Base-by-base conservation (phyloP, 1,140 invertebrate genomes). In the Drosophila ohnishii region DNA sequence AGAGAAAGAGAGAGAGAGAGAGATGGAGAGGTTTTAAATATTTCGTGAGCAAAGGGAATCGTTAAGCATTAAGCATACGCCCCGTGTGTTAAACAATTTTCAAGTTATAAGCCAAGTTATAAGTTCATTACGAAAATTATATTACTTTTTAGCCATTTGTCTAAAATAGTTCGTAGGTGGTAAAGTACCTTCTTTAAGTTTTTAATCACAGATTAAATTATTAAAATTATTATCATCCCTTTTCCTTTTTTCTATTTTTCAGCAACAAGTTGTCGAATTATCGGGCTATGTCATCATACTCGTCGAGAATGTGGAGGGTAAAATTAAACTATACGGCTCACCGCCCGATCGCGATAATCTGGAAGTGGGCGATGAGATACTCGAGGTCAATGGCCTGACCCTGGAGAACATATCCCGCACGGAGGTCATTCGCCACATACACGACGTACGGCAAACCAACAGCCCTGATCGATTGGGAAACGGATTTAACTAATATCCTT, bases 231-330 rank as follows among this genome's bases (percentile, higher is more conserved):
- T 28, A 28, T 28, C 25, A 25, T 39, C 19, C 47, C n/a, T 51
- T 50, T 50, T 16, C 50, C 30, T 22, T 45, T 22, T 19, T n/a
- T 48, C n/a, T 39, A 28, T 25, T 48, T 69, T 74, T 39, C 83
- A 91, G 76, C 90, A 92, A 90, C 91, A 92, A 88, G 92, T 96
- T 93, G 97, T 98, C 87, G 97, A 99, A 94, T 94, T 99, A 91
- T 96, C 97, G 80, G 97, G 97, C 84, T 99, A 99, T 93, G 97
- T 98, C 91, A 98, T 99, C 91, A 97, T 98, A 91, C 93, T 99
- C 88, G 97, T 97, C 69, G 96, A 98, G 93, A 97, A 96, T 80
- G 96, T 96, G 91, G 97, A 98, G 92, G 97, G 97, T 91, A 97
- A 96, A 93, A 97, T 98, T 91, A 98, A 98, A 94, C 93, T 99